Conservation (phyloP, 2,888 invertebrate genomes). For the Tuberolachnus salignus region DNA sequence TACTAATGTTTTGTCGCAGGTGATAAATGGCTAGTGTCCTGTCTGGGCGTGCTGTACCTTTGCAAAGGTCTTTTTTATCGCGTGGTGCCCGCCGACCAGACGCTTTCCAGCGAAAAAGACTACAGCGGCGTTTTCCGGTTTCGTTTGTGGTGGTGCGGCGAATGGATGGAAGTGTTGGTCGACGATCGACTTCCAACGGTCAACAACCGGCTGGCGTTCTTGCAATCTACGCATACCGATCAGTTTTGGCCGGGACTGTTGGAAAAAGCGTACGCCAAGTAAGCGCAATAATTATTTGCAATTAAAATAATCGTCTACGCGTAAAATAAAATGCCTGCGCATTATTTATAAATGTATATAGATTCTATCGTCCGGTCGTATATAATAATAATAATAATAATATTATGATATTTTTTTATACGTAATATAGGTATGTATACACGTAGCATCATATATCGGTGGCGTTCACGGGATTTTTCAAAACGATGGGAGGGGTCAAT, state of each 20-base stretch:
- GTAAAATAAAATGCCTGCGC: too few relatives aligned
- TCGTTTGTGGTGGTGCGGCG: conserved; percentile 91
- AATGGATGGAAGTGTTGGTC: conserved; percentile 88
- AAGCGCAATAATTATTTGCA: conserved; percentile 62
- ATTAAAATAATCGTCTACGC: too few relatives aligned
- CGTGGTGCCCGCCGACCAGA: conserved; percentile 89
- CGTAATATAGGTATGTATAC: too few relatives aligned
- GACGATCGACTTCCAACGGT: conserved; percentile 89
- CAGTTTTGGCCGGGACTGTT: conserved; percentile 88
- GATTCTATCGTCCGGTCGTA: too few relatives aligned
- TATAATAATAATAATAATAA: too few relatives aligned
- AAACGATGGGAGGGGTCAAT: too few relatives aligned
- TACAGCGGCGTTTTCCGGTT: conserved; percentile 86
- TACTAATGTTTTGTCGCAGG: conserved; percentile 66
- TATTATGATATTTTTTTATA: too few relatives aligned
- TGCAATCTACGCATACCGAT: conserved; percentile 79
- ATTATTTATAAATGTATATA: too few relatives aligned
- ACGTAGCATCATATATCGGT: too few relatives aligned
- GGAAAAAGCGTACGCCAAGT: conserved; percentile 94
- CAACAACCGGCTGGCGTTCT: conserved; percentile 82
- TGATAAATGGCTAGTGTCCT: conserved; percentile 89
- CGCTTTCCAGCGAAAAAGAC: conserved; percentile 66
- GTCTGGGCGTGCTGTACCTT: conserved; percentile 81
- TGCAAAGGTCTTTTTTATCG: conserved; percentile 88
- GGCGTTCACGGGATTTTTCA: too few relatives aligned